These are phyloP conservation scores for Hypothenemus hampei DNA, from an alignment of 1,140 invertebrate genomes.

Conservation along the genomic window DNA sequence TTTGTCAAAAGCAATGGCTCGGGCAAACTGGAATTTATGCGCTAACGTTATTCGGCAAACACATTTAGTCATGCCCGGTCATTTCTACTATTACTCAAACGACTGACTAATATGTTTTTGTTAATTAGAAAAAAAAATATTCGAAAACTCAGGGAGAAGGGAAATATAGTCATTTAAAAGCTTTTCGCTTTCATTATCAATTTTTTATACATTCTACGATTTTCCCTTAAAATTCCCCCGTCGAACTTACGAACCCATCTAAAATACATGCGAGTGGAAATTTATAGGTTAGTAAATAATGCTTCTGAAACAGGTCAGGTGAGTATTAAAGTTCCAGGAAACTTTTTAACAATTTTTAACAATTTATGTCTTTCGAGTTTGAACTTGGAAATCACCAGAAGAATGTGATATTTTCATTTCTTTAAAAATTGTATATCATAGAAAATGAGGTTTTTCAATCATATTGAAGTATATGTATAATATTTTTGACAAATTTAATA, in stretches of 20 bases:
- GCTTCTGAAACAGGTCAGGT: too few species aligned
- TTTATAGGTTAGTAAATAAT: slow-evolving; percentile 32
- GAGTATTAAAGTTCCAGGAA: too few species aligned
- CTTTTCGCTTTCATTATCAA: too few species aligned
- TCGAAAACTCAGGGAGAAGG: neutral
- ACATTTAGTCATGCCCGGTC: slow-evolving; percentile 7
- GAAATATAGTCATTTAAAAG: slow-evolving; percentile 8
- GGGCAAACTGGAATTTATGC: slow-evolving; percentile 17
- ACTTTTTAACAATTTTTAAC: too few species aligned
- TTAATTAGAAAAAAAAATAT: slow-evolving; percentile 1
- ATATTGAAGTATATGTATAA: too few species aligned
- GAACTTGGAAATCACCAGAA: too few species aligned
- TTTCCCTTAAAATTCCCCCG: slow-evolving; percentile 12
- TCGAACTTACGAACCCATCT: slow-evolving; percentile 24
- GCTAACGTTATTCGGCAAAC: slow-evolving; percentile 5
- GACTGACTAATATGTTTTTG: slow-evolving; percentile 9
- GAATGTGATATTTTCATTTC: too few species aligned
- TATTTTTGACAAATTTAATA: too few species aligned
- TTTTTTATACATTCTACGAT: slow-evolving; percentile 25
- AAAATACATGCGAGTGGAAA: slow-evolving; percentile 25
- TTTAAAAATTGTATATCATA: too few species aligned
- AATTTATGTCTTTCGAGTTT: too few species aligned
- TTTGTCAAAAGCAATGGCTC: slow-evolving; percentile 13
- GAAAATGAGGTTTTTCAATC: too few species aligned
- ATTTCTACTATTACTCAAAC: too few species aligned